These are phyloP conservation scores for Oedothorax gibbosus DNA, from an alignment of 1,140 invertebrate genomes.

Conservation along the genomic window DNA sequence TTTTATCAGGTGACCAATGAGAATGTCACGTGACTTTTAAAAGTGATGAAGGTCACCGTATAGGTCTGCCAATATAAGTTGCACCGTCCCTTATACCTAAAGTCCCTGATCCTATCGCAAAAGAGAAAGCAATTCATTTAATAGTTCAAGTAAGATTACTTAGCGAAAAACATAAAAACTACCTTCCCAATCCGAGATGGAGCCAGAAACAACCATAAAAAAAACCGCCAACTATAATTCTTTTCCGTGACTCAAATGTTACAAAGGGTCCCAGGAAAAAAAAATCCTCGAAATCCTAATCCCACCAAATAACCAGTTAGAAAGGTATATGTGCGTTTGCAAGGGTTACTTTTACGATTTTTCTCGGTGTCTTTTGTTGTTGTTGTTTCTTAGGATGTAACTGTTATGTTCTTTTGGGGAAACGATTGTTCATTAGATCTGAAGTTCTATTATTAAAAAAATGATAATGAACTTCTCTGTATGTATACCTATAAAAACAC, in stretches of 20 bases:
- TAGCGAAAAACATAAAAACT: not conserved
- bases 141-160: conserved; percentile 31
- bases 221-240: too few relatives aligned
- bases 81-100: too few relatives aligned
- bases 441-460: too few relatives aligned
- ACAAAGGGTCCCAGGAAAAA: not conserved
- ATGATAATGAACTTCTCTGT: too few relatives aligned
- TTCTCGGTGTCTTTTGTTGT: not conserved
- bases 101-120: too few relatives aligned
- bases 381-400: conserved; percentile 3
- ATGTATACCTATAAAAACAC: too few relatives aligned
- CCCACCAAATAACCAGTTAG: conserved; percentile 49
- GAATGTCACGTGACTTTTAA: too few relatives aligned
- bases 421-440: not conserved
- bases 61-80: too few relatives aligned
- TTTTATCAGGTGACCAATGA: too few relatives aligned
- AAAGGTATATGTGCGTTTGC: conserved; percentile 31
- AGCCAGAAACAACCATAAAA: too few relatives aligned
- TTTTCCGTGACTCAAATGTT: not conserved
- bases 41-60: too few relatives aligned
- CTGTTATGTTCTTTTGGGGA: not conserved
- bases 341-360: not conserved
- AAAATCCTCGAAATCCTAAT: conserved; percentile 50
- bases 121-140: conserved; percentile 31
- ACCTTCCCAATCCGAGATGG: too few relatives aligned